Base-by-base conservation (phyloP, 1,140 invertebrate genomes). In the Trinorchestia longiramus region DNA sequence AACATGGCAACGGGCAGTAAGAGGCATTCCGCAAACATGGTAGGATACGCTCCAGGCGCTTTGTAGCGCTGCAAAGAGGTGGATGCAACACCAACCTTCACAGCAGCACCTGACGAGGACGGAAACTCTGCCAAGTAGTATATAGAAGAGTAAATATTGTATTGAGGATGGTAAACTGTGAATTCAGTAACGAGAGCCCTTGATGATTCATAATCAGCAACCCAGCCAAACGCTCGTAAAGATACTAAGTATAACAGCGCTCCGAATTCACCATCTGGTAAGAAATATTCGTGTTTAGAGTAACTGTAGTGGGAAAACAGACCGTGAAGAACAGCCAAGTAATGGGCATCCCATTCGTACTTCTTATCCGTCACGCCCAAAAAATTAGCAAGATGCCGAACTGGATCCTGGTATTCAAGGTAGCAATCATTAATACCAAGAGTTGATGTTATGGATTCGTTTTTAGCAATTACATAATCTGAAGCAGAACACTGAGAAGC, bases 301-400 rank as follows among this genome's bases (percentile, higher is more conserved):
- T 96, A 96, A 90, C 96, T 96, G 87, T 96, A 96, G 43, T 95
- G 91, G 41, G 96, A 90, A 95, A 95, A 96, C 47, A 47, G 77
- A 44, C 96, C 96, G 62, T 96, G 92, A 77, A 95, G 96, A 77
- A 96, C 95, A 43, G 96, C 96, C 15, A 96, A 96, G 90, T 96
- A 96, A 77, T 96, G 96, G 1, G 96, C 96, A 53, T 96, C 96
- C 96, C 96, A 96, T 96, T 96, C 95, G 87, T 96, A 96, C 87
- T 96, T 95, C 62, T 95, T 96, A 77, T 96, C 95, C 23, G 41
- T 53, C 45, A 90, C 95, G 0, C 95, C 95, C n/a, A 44, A 45
- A 45, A 96, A 96, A n/a, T 95, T 88, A 53, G 94, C 96, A 4
- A 96, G 53, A 95, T 96, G 96, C 8, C 95, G 28, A 40, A 96